Base-by-base conservation (phyloP, 53 echinoderm and acorn worm genomes). In the Crossaster papposus region DNA sequence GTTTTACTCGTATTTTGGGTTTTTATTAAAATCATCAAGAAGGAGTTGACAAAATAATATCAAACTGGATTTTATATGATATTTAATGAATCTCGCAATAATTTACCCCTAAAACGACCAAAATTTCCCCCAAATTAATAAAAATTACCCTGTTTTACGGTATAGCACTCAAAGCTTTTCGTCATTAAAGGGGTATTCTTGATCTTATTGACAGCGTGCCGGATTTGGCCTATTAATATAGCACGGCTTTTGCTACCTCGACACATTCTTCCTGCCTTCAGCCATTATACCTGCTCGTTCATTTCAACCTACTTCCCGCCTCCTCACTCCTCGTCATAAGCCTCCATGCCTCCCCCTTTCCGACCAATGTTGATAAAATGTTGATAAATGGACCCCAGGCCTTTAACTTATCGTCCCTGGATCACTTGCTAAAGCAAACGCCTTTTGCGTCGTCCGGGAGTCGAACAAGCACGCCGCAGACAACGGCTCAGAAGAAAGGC, bases 221-320 rank as follows among this genome's bases (percentile, higher is more conserved):
- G 6, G 44, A 9, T 9, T 44, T 44, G 44, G 44, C n/a, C n/a
- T n/a, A n/a, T 44, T 44, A 7, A 44, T 44, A 44, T 44, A 58
- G 22, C 17, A 58, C 58, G 12, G 14, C 58, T 20, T 44, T 58
- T 14, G 14, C 58, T 2, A 18, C 12, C 58, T 11, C 17, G 2
- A 2, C 58, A 58, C 44, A 58, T 58, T 58, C 15, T 20, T 28
- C 85, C 26, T 26, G 29, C 36, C 92, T 92, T 32, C n/a, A n/a
- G n/a, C 28, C n/a, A 11, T 26, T 4, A n/a, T 68, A 7, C 68
- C 68, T 26, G 9, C 24, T 26, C 68, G 11, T 68, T 68, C 68
- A 68, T 28, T n/a, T 28, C 20, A 26, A 24, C 68, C 28, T 12
- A 22, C 28, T 68, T 68, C 62, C 62, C 23, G 24, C 10, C 68